Evolutionary conservation across 2,797 vertebrate genomes (phyloP).

Genomic region (Pseudochromis fuscus): DNA sequence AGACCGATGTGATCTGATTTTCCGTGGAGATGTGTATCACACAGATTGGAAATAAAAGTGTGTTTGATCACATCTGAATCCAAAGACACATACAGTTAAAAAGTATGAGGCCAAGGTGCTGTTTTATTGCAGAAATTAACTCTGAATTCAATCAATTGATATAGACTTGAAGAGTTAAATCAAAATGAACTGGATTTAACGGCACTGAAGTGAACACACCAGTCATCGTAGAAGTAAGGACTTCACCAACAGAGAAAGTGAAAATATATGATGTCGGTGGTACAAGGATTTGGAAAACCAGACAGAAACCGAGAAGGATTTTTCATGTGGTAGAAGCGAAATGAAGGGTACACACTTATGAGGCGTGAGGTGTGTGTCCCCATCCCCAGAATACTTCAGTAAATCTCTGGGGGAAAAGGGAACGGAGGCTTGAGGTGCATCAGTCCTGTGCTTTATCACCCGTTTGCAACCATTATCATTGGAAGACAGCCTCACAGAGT

Average conservation of each 20-base stretch:
- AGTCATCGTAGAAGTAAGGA: background rate
- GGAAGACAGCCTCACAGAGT: slow-evolving; percentile 52
- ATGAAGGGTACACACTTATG: slow-evolving; percentile 13
- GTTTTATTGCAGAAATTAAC: no score
- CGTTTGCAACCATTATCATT: slow-evolving; percentile 63
- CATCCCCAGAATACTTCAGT: slow-evolving; percentile 2
- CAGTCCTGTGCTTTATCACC: slow-evolving; percentile 67
- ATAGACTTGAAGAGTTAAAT: no score
- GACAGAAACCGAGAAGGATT: background rate
- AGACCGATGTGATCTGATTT: no score
- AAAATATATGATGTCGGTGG: background rate
- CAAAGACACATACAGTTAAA: no score
- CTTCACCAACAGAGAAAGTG: background rate
- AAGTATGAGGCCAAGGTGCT: no score
- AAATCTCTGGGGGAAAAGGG: slow-evolving; percentile 56
- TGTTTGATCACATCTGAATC: no score
- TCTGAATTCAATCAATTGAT: no score
- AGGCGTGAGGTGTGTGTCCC: background rate
- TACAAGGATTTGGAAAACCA: background rate
- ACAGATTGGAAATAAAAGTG: no score
- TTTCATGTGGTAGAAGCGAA: slow-evolving; percentile 30
- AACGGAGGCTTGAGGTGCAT: slow-evolving; percentile 47
- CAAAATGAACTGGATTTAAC: no score
- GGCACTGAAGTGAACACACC: no score
- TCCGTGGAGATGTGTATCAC: no score